phyloP scores from a whole-genome alignment of 2,888 invertebrate genomes.

The Chorisops tibialis region DNA sequence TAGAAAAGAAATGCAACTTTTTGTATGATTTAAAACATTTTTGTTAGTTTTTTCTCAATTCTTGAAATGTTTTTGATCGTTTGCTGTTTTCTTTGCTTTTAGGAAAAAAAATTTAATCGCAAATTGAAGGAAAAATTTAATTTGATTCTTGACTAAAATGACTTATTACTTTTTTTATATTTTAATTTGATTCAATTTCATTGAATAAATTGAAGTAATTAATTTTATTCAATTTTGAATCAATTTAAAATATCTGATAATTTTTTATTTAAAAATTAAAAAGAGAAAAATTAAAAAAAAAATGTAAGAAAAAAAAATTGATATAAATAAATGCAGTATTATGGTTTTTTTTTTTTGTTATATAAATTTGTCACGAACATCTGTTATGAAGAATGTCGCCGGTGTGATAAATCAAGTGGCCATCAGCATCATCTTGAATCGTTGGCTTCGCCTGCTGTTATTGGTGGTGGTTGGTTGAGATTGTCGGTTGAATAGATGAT shows the following conservation, averaged over 20 bases:
- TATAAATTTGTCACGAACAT: slow-evolving; percentile 87
- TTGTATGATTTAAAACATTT: too few relatives aligned
- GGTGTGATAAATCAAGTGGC: slow-evolving; percentile 98
- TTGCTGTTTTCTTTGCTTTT: too few relatives aligned
- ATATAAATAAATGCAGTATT: slow-evolving; percentile 30
- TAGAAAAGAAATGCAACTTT: too few relatives aligned
- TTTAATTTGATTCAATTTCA: not conserved
- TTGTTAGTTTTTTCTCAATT: too few relatives aligned
- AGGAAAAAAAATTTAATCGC: too few relatives aligned
- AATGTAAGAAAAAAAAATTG: slow-evolving; percentile 25
- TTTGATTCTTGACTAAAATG: not conserved
- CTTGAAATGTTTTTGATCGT: too few relatives aligned
- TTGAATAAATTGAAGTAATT: not conserved
- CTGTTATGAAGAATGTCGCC: slow-evolving; percentile 98
- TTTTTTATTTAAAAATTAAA: not conserved
- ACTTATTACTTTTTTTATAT: not conserved
- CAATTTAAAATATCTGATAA: not conserved
- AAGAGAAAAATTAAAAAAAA: not conserved
- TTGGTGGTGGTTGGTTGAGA: slow-evolving; percentile 25
- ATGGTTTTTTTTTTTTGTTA: slow-evolving; percentile 34
- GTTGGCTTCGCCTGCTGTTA: slow-evolving; percentile 63
- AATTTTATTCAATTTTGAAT: too few relatives aligned
- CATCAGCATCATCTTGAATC: slow-evolving; percentile 99
- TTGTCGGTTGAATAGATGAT: slow-evolving; percentile 24
- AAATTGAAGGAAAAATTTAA: too few relatives aligned